Percentiles rank a stretch among this genome's conserved stretches.
These are phyloP conservation scores for Tachina fera DNA, from an alignment of 2,888 invertebrate species.

Conservation along the genomic window DNA sequence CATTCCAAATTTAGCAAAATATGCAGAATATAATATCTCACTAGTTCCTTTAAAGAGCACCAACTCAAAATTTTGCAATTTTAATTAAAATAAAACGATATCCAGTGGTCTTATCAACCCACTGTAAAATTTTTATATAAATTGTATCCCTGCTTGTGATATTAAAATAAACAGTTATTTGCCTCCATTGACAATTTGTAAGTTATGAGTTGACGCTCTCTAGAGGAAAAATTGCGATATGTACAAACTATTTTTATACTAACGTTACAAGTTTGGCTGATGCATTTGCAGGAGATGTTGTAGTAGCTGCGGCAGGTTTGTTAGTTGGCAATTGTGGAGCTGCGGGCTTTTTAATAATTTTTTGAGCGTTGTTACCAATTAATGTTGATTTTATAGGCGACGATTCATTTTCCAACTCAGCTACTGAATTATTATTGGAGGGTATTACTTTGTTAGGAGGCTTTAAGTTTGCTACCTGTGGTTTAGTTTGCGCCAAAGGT, in stretches of 20 bases:
- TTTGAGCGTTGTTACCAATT: slow-evolving; percentile 60
- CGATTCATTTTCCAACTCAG: slow-evolving; percentile 77
- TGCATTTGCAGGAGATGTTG: slow-evolving; percentile 47
- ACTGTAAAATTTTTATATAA: no score
- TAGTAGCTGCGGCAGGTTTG: slow-evolving; percentile 59
- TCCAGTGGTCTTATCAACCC: no score
- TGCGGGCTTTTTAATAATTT: slow-evolving; percentile 73
- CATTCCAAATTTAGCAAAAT: background rate
- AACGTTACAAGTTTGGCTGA: slow-evolving; percentile 69
- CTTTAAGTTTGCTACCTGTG: slow-evolving; percentile 74
- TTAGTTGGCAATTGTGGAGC: slow-evolving; percentile 54
- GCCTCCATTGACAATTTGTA: no score
- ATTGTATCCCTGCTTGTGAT: no score
- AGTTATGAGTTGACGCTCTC: no score
- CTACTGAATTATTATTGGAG: slow-evolving; percentile 73
- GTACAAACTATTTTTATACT: background rate
- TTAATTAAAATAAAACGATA: background rate
- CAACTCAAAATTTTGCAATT: no score
- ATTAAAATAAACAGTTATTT: no score
- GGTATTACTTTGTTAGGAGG: slow-evolving; percentile 74
- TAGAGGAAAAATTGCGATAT: no score
- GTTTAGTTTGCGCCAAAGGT: slow-evolving; percentile 75
- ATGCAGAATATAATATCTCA: background rate
- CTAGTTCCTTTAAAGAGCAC: no score
- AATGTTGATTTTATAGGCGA: slow-evolving; percentile 69